These are phyloP conservation scores for Oegoconia quadripuncta DNA, from an alignment of 2,888 invertebrate species.

Conservation along the genomic window DNA sequence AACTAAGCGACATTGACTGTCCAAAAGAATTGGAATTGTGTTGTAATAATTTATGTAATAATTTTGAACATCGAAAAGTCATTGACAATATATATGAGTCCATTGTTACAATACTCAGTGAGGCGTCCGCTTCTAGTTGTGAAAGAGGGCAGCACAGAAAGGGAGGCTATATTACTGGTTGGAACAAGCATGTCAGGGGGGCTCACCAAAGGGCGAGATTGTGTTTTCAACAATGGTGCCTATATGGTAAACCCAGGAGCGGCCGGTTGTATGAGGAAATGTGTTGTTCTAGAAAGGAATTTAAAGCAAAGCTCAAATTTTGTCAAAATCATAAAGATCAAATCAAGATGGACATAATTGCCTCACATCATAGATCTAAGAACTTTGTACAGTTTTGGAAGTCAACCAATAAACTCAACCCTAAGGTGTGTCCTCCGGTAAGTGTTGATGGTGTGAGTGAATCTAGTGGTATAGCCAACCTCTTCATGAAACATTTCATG, in stretches of 20 bases:
- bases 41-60: too few relatives aligned
- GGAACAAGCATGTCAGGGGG: slow-evolving; percentile 9
- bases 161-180: too few relatives aligned
- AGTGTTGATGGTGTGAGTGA: slow-evolving; percentile 1
- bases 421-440: slow-evolving; percentile 8
- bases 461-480: background rate
- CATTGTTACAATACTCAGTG: too few relatives aligned
- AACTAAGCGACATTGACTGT: too few relatives aligned
- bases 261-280: slow-evolving; percentile 7
- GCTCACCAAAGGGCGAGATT: slow-evolving; percentile 6
- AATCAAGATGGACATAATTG: slow-evolving; percentile 19
- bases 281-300: slow-evolving; percentile 4
- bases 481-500: background rate
- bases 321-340: slow-evolving; percentile 17
- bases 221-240: background rate
- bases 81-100: too few relatives aligned
- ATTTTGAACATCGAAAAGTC: too few relatives aligned
- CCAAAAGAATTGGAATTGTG: too few relatives aligned
- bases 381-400: slow-evolving; percentile 20
- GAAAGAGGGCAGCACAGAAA: too few relatives aligned
- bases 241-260: background rate
- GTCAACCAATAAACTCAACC: slow-evolving; percentile 13
- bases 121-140: too few relatives aligned
- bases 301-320: slow-evolving; percentile 17
- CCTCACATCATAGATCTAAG: slow-evolving; percentile 5